Conservation (phyloP, 2,113 vertebrate genomes). For the Myxocyprinus asiaticus region DNA sequence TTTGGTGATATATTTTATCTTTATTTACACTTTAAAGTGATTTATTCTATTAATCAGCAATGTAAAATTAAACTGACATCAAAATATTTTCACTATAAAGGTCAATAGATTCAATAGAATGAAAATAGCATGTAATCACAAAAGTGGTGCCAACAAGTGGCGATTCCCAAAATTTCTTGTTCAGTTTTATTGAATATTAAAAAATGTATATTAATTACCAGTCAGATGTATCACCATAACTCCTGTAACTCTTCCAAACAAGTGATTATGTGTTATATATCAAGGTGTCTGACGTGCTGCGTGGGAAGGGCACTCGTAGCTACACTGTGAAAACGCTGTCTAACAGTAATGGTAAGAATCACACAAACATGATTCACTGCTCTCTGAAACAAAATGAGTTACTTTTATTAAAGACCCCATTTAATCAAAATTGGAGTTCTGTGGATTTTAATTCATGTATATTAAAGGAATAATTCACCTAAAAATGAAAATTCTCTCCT, state of each 20-base stretch:
- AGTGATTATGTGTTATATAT: not conserved
- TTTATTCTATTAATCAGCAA: no score
- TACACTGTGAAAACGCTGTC: conserved; percentile 62
- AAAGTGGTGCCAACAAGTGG: conserved; percentile 52
- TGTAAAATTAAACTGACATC: no score
- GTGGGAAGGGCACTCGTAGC: conserved; percentile 77
- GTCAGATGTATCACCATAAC: not conserved
- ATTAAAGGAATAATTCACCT: no score
- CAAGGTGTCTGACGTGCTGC: conserved; percentile 84
- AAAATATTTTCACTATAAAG: no score
- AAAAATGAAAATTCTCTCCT: no score
- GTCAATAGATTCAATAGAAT: not conserved
- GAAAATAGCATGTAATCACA: not conserved
- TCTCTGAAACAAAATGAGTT: not conserved
- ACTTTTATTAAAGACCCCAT: no score
- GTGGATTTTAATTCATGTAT: no score
- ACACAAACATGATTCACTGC: not conserved
- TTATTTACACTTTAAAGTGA: no score
- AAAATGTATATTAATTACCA: not conserved
- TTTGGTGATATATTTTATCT: no score
- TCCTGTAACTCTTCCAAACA: not conserved
- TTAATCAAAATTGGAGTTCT: no score
- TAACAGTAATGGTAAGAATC: conserved; percentile 63
- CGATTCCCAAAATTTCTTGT: conserved; percentile 8
- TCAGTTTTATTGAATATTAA: not conserved